Evolutionary conservation across 2,113 vertebrate genomes (phyloP).

Genomic region (Phrynosoma blainvillii): DNA sequence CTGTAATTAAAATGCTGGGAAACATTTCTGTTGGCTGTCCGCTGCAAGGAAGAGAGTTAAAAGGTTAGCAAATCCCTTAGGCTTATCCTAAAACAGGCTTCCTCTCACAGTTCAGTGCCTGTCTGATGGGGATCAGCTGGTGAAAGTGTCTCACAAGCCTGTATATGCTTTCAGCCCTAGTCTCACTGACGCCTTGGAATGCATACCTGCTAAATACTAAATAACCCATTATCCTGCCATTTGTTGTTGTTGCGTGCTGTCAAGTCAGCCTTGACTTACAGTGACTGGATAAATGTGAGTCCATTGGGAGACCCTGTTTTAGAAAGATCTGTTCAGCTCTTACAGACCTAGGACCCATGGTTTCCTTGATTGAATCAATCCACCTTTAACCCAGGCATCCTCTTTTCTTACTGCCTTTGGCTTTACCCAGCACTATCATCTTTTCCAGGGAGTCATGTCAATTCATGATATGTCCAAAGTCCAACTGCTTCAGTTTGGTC

Average conservation of each 20-base stretch:
- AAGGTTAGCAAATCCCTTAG: constrained; percentile 12
- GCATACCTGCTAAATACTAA: background rate
- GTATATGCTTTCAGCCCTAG: background rate
- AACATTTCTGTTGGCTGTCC: background rate
- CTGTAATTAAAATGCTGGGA: background rate
- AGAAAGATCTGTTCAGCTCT: too few relatives aligned
- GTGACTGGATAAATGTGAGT: too few relatives aligned
- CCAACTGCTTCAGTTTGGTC: too few relatives aligned
- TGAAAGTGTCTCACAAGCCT: background rate
- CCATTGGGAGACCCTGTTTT: too few relatives aligned
- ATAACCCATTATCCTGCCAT: background rate
- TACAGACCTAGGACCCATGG: too few relatives aligned
- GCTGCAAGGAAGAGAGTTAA: background rate
- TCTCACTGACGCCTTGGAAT: background rate
- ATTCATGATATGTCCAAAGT: too few relatives aligned
- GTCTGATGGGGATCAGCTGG: background rate
- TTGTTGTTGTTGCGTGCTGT: background rate
- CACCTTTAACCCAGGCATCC: too few relatives aligned
- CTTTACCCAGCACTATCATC: too few relatives aligned
- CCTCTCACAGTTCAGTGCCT: background rate
- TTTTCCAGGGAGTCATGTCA: too few relatives aligned
- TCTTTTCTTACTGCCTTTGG: too few relatives aligned
- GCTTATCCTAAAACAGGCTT: background rate
- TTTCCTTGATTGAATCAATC: too few relatives aligned
- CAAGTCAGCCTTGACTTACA: too few relatives aligned